A percentile compares a stretch with the other conserved stretches of the same genome.
These are phyloP conservation scores for Esox masquinongy DNA, from an alignment of 2,797 vertebrate species.

Conservation along the genomic window DNA sequence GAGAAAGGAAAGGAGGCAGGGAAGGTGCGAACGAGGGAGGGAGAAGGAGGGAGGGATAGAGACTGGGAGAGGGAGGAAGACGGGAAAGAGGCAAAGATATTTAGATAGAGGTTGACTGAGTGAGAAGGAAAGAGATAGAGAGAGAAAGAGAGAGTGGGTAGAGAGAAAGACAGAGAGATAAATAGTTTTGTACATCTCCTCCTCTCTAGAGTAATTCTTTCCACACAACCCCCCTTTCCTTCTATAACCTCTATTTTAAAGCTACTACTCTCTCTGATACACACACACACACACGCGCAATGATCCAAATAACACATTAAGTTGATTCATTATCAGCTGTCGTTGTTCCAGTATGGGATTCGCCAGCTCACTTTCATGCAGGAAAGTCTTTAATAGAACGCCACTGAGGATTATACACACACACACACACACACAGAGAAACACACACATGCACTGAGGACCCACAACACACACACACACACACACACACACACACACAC, in stretches of 20 bases:
- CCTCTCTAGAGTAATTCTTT: slow-evolving; percentile 71
- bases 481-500: no score
- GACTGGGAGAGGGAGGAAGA: slow-evolving; percentile 35
- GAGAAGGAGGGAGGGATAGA: slow-evolving; percentile 1
- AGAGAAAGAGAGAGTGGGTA: slow-evolving; percentile 33
- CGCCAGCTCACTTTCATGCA: background rate
- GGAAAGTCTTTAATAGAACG: background rate
- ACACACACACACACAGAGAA: background rate
- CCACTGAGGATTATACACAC: slow-evolving; percentile 11
- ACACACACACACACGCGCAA: background rate
- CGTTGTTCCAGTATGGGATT: background rate
- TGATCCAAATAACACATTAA: background rate
- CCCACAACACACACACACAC: no score
- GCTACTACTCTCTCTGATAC: background rate
- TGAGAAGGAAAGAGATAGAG: slow-evolving; percentile 29
- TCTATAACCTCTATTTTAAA: background rate
- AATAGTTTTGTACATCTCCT: slow-evolving; percentile 74
- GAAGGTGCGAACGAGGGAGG: slow-evolving; percentile 2
- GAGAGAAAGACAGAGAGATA: slow-evolving; percentile 48
- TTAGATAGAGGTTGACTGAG: slow-evolving; percentile 29
- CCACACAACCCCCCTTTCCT: background rate
- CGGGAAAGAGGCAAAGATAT: background rate
- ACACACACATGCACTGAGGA: background rate
- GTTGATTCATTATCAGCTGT: background rate
- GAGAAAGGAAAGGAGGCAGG: slow-evolving; percentile 32